phyloP scores from a whole-genome alignment of 2,797 vertebrate species.

The Varecia variegata region DNA sequence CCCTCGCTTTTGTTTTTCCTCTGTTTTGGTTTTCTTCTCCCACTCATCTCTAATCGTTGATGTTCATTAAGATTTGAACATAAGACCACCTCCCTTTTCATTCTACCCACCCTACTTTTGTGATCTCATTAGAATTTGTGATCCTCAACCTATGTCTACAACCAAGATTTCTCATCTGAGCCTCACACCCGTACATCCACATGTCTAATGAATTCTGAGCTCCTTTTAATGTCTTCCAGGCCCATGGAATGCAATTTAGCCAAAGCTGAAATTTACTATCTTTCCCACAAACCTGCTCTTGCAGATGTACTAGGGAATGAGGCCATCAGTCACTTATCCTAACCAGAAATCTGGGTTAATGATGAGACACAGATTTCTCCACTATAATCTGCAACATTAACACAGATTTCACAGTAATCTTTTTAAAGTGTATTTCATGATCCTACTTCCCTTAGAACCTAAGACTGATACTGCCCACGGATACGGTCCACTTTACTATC shows the following conservation, averaged over 20 bases:
- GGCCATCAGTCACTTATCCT: neutral
- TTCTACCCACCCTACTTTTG: neutral
- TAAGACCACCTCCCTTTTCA: neutral
- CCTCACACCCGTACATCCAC: neutral
- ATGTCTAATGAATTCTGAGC: neutral
- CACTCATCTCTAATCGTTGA: neutral
- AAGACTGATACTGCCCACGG: neutral
- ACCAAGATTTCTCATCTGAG: neutral
- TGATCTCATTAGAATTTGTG: neutral
- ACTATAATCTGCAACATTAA: neutral
- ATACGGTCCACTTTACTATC: neutral
- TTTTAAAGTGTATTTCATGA: neutral
- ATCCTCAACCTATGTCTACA: neutral
- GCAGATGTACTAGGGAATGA: neutral
- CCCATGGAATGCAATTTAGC: neutral
- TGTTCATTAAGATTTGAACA: neutral
- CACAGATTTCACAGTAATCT: neutral
- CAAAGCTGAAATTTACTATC: neutral
- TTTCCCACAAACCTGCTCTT: neutral
- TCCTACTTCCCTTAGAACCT: neutral
- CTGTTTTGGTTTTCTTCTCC: neutral
- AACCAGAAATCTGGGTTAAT: neutral
- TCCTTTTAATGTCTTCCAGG: neutral
- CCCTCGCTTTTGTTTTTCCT: neutral
- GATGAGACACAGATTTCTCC: neutral